A percentile compares a stretch with the other conserved stretches of the same genome.
These are phyloP conservation scores for Euspilapteryx auroguttella DNA, from an alignment of 2,888 invertebrate species.

Conservation along the genomic window DNA sequence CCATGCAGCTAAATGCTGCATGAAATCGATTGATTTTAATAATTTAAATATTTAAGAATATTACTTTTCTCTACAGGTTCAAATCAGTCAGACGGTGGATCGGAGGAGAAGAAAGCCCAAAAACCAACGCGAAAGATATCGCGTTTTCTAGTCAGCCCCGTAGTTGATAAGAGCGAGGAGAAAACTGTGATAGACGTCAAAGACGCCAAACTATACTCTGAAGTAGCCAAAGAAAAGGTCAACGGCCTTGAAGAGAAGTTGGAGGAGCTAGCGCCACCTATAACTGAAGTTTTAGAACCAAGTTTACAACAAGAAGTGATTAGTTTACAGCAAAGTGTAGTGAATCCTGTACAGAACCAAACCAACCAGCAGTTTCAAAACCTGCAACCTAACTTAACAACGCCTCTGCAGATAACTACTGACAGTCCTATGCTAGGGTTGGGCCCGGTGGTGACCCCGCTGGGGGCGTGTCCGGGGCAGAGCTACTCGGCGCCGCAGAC, in stretches of 20 bases:
- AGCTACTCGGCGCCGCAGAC: conserved; percentile 4
- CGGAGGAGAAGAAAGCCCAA: conserved; percentile 10
- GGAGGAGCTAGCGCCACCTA: too few species aligned
- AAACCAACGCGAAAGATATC: conserved; percentile 74
- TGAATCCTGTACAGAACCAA: background rate
- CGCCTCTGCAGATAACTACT: conserved; percentile 42
- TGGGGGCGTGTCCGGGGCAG: conserved; percentile 24
- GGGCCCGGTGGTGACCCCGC: conserved; percentile 36
- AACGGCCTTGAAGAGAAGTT: too few species aligned
- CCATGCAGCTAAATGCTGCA: too few species aligned
- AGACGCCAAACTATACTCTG: conserved; percentile 9
- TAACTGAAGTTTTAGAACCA: too few species aligned
- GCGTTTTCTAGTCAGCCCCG: conserved; percentile 80
- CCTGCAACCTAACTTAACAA: conserved; percentile 31
- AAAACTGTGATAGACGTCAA: conserved; percentile 5
- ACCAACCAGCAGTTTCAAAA: conserved; percentile 7
- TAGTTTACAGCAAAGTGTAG: too few species aligned
- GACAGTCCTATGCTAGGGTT: conserved; percentile 32
- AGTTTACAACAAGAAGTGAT: too few species aligned
- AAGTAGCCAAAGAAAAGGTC: conserved; percentile 16
- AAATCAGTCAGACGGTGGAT: conserved; percentile 48
- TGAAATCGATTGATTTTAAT: too few species aligned
- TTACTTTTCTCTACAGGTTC: conserved; percentile 25
- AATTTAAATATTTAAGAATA: too few species aligned
- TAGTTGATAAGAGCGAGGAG: conserved; percentile 58